Evolutionary conservation across 53 echinoderm and acorn worm genomes (phyloP).

Genomic region (Paracentrotus lividus): DNA sequence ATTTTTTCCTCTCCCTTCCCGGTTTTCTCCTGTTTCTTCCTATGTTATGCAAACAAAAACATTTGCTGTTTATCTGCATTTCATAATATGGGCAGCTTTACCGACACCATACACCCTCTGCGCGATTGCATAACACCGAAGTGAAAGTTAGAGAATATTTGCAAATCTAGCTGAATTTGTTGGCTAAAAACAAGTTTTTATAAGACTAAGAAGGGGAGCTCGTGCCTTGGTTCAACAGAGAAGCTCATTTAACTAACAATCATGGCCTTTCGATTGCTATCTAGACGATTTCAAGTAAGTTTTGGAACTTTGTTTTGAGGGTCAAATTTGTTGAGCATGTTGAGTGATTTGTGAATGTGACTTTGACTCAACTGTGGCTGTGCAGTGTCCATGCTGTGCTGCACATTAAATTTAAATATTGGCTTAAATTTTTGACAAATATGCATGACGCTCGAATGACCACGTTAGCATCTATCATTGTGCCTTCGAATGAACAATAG

Average conservation of each 20-base stretch:
- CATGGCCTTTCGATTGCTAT: slow-evolving; percentile 6
- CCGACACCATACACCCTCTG: not conserved
- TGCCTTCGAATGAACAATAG: no score
- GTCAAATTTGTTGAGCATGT: no score
- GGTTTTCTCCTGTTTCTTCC: no score
- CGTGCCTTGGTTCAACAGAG: not conserved
- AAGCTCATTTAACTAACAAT: not conserved
- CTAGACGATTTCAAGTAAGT: slow-evolving; percentile 5
- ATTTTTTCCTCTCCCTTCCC: no score
- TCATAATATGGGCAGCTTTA: not conserved
- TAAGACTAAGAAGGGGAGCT: not conserved
- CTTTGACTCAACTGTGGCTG: not conserved
- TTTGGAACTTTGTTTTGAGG: not conserved
- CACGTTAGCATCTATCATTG: not conserved
- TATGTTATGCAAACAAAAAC: no score
- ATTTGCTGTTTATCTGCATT: not conserved
- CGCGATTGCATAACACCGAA: not conserved
- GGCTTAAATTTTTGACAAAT: not conserved
- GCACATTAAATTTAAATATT: no score
- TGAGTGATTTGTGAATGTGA: not conserved
- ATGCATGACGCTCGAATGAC: not conserved
- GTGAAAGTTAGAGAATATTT: not conserved
- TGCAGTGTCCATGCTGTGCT: no score
- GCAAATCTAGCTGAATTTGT: no score
- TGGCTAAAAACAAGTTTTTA: not conserved